Base-by-base conservation (phyloP, 2,113 vertebrate species). In the Sylvia atricapilla region DNA sequence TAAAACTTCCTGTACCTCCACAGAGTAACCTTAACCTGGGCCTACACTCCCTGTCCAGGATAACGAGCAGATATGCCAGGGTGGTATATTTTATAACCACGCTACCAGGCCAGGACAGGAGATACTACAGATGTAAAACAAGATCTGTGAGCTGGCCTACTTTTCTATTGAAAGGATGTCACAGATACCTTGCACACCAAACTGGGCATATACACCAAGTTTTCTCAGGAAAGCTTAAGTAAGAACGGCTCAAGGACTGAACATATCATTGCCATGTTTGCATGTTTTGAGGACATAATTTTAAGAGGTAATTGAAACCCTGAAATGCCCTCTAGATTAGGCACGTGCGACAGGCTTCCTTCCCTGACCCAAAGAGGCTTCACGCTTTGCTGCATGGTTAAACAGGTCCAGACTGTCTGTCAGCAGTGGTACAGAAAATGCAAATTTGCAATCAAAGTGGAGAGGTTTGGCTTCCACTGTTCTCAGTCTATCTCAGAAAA, bases 281-380 rank as follows among this genome's bases (percentile, higher is more conserved):
- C 19, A 23, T 27, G 41, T 43, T 81, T 85, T 4, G 13, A 80
- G 62, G 39, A 58, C 47, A 35, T 39, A 20, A n/a, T 66, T 91
- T 81, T 62, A 90, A 84, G 10, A 84, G 46, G 50, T 25, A 95
- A 82, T 10, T 89, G 79, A 93, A 96, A 91, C 58, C 91, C 46
- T 28, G 33, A 62, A 76, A 82, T 59, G 68, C 80, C n/a, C 33
- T 88, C 58, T 24, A 89, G 52, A 56, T 85, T 30, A 92, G 64
- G 30, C 74, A 80, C 1, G 0, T 20, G 39, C 18, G 74, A 55
- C 8, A 8, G 49, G 59, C 80, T 62, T 93, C 70, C 91, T 88
- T 41, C 59, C 55, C 50, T 56, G 68, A 69, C 50, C 39, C 80
- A 60, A 63, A 56, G 69, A 83, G 19, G 58, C 44, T 84, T 91